phyloP scores from a whole-genome alignment of 2,888 invertebrate species.

The Tetranychus truncatus region DNA sequence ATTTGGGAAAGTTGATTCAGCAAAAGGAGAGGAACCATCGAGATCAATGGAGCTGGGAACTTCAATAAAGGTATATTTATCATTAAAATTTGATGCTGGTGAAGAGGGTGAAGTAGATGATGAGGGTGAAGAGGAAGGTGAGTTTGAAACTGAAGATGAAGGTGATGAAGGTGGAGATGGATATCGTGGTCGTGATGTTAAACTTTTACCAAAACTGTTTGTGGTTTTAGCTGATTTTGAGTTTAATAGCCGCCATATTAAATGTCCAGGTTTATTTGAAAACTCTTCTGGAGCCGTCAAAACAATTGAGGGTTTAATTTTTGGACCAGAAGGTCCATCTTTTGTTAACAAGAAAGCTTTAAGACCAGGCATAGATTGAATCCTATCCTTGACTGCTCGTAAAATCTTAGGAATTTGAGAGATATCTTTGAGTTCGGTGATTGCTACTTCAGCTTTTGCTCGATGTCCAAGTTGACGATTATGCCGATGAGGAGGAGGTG shows the following conservation, averaged over 20 bases:
- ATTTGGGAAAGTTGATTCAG: not conserved
- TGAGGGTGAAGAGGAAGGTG: not conserved
- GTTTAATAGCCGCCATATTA: not conserved
- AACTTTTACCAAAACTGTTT: not conserved
- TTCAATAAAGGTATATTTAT: not conserved
- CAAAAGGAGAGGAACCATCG: not conserved
- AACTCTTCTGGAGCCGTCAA: not conserved
- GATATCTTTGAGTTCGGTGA: not conserved
- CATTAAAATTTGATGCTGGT: not conserved
- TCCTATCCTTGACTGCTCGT: not conserved
- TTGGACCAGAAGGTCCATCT: not conserved
- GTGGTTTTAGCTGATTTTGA: not conserved
- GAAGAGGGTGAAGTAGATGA: not conserved
- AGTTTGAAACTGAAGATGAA: not conserved
- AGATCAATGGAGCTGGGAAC: not conserved
- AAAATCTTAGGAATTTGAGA: not conserved
- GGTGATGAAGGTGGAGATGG: not conserved
- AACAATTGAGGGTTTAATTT: not conserved
- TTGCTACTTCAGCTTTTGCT: not conserved
- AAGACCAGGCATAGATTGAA: not conserved
- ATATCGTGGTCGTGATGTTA: not conserved
- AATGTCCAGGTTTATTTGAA: not conserved
- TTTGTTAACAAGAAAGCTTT: not conserved
- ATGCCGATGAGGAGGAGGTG: not conserved
- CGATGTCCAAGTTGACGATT: not conserved